Base-by-base conservation (phyloP, 2,888 invertebrate genomes). In the Timema cristinae region DNA sequence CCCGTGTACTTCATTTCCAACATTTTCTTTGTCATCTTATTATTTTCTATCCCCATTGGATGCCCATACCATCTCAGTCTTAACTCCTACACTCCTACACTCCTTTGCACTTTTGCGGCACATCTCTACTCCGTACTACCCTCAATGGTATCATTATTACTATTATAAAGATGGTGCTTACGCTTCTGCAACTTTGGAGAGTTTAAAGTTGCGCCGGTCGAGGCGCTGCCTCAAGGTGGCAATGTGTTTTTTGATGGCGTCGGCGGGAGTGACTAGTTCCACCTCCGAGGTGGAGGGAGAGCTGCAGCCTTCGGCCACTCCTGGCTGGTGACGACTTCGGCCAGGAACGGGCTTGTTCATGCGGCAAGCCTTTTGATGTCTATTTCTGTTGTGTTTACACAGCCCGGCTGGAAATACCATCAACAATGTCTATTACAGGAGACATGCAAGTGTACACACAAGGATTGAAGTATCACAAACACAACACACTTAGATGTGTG, bases 341-440 rank as follows among this genome's bases (percentile, higher is more conserved):
- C 74, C 66, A 73, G 73, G 68, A 50, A 73, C 66, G 5, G 86
- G 84, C 78, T 86, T 86, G 76, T 86, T 84, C 81, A 84, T 85
- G 49, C 92, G 88, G 78, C 87, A 97, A 67, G 96, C 90, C 84
- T 99, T 99, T 95, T 96, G 63, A 98, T 97, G 82, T 99, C 99
- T 80, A 98, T 89, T 83, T 99, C 98, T 0, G 98, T 98, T 0
- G 98, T 98, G 83, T 98, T 99, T 52, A 99, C 97, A 84, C 97
- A 98, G 71, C 98, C 98, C 9, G 99, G 98, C 94, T 95, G 81
- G 32, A 32, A 32, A 32, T 4, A 32, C 32, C 32, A 32, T 32
- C 32, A 32, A 32, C n/a, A 32, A 32, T 32, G 32, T 32, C 32
- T 32, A 32, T 32, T 32, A 32, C 32, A 32, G 32, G 32, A 32